Base-by-base conservation (phyloP, 2,888 invertebrate genomes). In the Mesorhabditis spiculigera region DNA sequence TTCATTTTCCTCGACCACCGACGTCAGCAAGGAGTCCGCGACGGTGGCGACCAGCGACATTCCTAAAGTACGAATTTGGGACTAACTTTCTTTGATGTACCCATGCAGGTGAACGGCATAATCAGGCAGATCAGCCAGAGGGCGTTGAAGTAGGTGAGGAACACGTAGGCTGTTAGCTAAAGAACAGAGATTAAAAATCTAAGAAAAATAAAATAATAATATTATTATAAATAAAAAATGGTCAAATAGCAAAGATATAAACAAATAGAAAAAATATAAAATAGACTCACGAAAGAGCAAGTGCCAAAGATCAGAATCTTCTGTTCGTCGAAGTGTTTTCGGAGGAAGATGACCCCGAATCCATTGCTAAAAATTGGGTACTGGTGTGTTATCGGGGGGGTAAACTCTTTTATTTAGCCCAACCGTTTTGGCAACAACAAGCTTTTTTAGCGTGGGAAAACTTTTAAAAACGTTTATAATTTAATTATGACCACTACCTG, bases 341-440 rank as follows among this genome's bases (percentile, higher is more conserved):
- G 63, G 41, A 81, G 67, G 75, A 74, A 78, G 64, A 78, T 76
- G 43, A 81, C 77, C 41, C 81, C 81, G 65, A 81, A 77, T 13
- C 79, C 78, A 70, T 81, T 81, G 66, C 73, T 73, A 44, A 79
- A 73, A 78, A 81, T 80, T 16, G 81, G 75, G 43, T 73, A 78
- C n/a, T 76, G 65, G 3, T 76, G 64, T 68, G n/a, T 8, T 62
- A 62, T 67, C 16, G 4, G 6, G 10, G 6, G 10, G 28, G 28
- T 28, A 28, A 28, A 28, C 28, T 28, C 28, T 28, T 28, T 63
- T 13, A 43, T 43, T 3, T 3, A 43, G 10, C 42, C 13, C 10
- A 42, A 65, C 3, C 10, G 13, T 13, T 16, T 16, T 43, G 44
- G 10, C 3, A 42, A 28, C 4, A 3, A 65, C 28, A 28, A 28